Evolutionary conservation across 2,113 vertebrate genomes (phyloP), one percentile per base, ranked within the genome.

Genomic region (Phrynocephalus versicolor): DNA sequence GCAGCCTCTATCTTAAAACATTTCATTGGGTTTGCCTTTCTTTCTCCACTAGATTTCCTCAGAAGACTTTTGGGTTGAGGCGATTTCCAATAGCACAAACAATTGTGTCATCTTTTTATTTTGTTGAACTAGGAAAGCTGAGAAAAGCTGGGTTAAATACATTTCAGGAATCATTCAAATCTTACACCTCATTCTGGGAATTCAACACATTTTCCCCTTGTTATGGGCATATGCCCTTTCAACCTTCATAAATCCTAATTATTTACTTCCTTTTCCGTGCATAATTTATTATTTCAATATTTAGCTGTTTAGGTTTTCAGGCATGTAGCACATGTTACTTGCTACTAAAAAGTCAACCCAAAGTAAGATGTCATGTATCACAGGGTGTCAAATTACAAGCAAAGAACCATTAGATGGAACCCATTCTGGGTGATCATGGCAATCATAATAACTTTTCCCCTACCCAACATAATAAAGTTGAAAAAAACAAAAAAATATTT

Each of bases 271-370:
- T 58, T 78, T 84, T 39, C 62, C 76, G 37, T 60, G 65, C 41
- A 67, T 57, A 78, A 78, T 58, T 78, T 84, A n/a, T n/a, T 84
- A 76, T 84, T 83, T 83, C 82, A 83, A 23, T 51, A n/a, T 64
- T 83, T 64, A 65, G 41, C n/a, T 55, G 67, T 77, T 67, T 55
- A 55, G 9, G 39, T 55, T 65, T 76, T 65, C 41, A 67, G 15
- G n/a, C 33, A 71, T 70, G 45, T 37, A 69, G 45, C 83, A 78
- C 70, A 57, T 77, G 62, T 37, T 84, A 78, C 45, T 70, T 37
- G 45, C 69, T 84, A 57, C 62, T 2, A 21, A 23, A 58, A 37
- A 78, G 65, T 58, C 15, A 58, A 57, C 69, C 76, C 58, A 85
- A 77, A 58, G 65, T 84, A 51, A 23, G 82, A 76, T 76, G 8